Conservation (phyloP, 2,113 vertebrate genomes). For the Callospermophilus lateralis region DNA sequence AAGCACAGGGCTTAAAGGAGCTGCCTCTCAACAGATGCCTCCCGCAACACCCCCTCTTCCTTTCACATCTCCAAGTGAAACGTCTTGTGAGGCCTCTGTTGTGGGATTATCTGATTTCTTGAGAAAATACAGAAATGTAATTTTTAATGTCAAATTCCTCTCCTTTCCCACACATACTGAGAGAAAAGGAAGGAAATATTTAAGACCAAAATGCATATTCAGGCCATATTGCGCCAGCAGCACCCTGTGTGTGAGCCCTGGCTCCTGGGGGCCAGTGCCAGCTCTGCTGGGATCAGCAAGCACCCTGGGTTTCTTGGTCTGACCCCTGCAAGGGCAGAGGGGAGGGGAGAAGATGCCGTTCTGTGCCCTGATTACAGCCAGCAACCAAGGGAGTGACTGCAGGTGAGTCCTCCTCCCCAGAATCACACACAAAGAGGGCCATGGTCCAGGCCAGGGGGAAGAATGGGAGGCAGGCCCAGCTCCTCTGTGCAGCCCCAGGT, state of each 20-base stretch:
- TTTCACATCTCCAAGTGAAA: background rate
- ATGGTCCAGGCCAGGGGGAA: too few species aligned
- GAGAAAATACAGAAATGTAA: background rate
- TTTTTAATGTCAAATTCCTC: background rate
- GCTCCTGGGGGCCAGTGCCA: too few species aligned
- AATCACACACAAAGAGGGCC: too few species aligned
- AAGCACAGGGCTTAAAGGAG: too few species aligned
- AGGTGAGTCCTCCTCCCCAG: too few species aligned
- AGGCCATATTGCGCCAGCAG: too few species aligned
- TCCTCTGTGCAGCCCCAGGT: too few species aligned
- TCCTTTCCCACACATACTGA: too few species aligned
- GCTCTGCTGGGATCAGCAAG: too few species aligned
- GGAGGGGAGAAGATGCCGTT: background rate
- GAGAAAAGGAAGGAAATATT: background rate
- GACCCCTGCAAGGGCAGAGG: fast-evolving
- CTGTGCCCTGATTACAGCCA: background rate
- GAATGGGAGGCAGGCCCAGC: too few species aligned
- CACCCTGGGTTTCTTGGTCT: background rate
- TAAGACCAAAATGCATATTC: too few species aligned
- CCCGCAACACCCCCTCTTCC: background rate
- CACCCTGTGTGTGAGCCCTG: background rate
- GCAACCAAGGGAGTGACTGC: fast-evolving
- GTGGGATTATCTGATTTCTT: background rate
- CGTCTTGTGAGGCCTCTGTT: fast-evolving
- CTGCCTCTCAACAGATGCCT: background rate